These are phyloP conservation scores for Remorina albescens DNA, from an alignment of 2,797 vertebrate species.

Conservation along the genomic window DNA sequence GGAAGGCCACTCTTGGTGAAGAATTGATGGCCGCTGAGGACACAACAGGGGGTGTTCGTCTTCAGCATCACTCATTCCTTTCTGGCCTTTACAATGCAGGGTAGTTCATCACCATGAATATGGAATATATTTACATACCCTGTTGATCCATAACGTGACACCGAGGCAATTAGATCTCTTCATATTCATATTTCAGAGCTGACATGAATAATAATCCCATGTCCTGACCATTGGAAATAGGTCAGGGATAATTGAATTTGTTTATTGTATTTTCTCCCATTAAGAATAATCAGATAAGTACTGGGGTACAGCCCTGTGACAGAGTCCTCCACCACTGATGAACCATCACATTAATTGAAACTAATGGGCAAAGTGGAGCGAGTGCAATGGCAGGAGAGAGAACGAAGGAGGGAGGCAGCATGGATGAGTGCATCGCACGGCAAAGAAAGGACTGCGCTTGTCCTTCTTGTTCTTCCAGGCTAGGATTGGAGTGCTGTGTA, in stretches of 20 bases:
- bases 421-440: slow-evolving; percentile 69
- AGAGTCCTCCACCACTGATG: slow-evolving; percentile 78
- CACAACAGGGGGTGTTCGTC: slow-evolving; percentile 74
- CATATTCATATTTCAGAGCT: slow-evolving; percentile 77
- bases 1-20: slow-evolving; percentile 69
- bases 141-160: slow-evolving; percentile 75
- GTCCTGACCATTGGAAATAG: slow-evolving; percentile 80
- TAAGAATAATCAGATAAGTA: slow-evolving; percentile 83
- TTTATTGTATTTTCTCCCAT: slow-evolving; percentile 83
- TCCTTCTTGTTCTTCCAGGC: slow-evolving; percentile 47
- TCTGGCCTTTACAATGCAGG: slow-evolving; percentile 73
- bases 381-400: slow-evolving; percentile 57
- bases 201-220: slow-evolving; percentile 78
- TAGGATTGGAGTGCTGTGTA: slow-evolving; percentile 17
- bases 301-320: slow-evolving; percentile 76
- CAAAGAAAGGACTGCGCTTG: slow-evolving; percentile 56
- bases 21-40: slow-evolving; percentile 77
- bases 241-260: slow-evolving; percentile 85
- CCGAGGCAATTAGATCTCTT: slow-evolving; percentile 80
- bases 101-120: slow-evolving; percentile 78
- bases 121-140: slow-evolving; percentile 72
- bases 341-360: slow-evolving; percentile 86
- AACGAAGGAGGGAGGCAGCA: slow-evolving; percentile 60
- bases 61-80: slow-evolving; percentile 71
- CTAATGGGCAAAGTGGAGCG: slow-evolving; percentile 79